Base-by-base conservation (phyloP, 2,888 invertebrate genomes). In the Isoperla grammatica region DNA sequence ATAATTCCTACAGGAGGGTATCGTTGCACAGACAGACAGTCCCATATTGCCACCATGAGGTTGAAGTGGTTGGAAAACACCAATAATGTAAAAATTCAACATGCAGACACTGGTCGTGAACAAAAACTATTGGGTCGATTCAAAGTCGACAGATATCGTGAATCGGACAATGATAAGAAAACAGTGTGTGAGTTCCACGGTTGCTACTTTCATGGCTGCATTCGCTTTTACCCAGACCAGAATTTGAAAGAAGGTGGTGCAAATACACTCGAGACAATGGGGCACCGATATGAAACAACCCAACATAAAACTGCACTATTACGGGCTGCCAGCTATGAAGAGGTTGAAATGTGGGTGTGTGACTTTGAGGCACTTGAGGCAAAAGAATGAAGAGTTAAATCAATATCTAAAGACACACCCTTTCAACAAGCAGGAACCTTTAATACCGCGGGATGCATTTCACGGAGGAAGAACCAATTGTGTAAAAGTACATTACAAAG, bases 381-480 rank as follows among this genome's bases (percentile, higher is more conserved):
- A 8, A 12, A 9, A 5, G 12, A n/a, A 22, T 12, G 12, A 19
- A 3, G 48, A 2, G 2, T 11, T 48, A 3, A 17, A 8, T 22
- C 11, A 5, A 19, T 48, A 20, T 20, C 3, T 48, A 20, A 6
- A 4, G 12, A 40, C 3, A 4, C 40, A 40, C 15, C 40, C 40
- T 12, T n/a, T 20, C 48, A 12, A 22, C 22, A 19, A 48, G 12
- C 19, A 20, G 3, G 20, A 22, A 12, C 48, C 20, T 2, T 22
- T 4, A 5, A 64, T 67, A 29, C 65, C 67, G 2, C 48, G 69
- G 6, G 65, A 68, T 56, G 64, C 64, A 1, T 69, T 69, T 57
- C 68, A 62, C 55, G 68, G 68, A 6, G 70, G 68, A 12, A 61
- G 69, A 9, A 69, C 68, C 5, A 66, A 64, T 46, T 66, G 65